phyloP scores from a whole-genome alignment of 1,140 invertebrate genomes.

The Colletes latitarsis region DNA sequence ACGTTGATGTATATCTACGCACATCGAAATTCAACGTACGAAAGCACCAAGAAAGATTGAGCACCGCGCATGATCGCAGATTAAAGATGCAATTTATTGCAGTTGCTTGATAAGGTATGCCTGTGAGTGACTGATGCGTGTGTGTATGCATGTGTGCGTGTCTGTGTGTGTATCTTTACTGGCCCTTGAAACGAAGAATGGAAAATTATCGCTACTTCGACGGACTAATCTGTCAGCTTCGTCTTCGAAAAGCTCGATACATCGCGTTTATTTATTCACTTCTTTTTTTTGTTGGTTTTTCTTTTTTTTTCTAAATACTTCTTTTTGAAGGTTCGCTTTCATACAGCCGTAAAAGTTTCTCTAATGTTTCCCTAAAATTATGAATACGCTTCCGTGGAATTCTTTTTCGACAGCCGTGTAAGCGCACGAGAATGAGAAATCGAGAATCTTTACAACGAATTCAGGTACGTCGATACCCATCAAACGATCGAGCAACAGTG shows the following conservation, averaged over 20 bases:
- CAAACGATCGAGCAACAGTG: conserved; percentile 2
- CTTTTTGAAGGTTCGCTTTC: conserved; percentile 6
- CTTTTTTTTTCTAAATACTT: neutral
- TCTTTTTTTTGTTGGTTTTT: neutral
- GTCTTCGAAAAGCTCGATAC: conserved; percentile 23
- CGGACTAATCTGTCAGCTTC: conserved; percentile 24
- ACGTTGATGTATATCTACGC: conserved; percentile 49
- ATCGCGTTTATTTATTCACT: neutral
- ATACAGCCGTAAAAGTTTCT: neutral
- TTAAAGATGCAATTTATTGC: conserved; percentile 46
- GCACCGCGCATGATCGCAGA: conserved; percentile 53
- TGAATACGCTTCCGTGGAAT: neutral
- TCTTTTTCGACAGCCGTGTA: conserved; percentile 13
- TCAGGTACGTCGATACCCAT: conserved; percentile 46
- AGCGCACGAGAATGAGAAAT: conserved; percentile 16
- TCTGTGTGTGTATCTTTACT: conserved; percentile 20
- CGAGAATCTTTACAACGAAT: conserved; percentile 67
- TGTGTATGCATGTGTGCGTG: neutral
- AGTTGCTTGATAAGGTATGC: conserved; percentile 17
- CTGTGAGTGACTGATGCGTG: conserved; percentile 10
- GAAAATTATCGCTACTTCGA: conserved; percentile 35
- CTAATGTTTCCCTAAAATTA: conserved; percentile 28
- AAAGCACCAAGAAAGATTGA: conserved; percentile 69
- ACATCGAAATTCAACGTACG: conserved; percentile 39
- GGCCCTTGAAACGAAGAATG: conserved; percentile 39